Conservation (phyloP, 2,888 invertebrate genomes). For the Acronicta psi region DNA sequence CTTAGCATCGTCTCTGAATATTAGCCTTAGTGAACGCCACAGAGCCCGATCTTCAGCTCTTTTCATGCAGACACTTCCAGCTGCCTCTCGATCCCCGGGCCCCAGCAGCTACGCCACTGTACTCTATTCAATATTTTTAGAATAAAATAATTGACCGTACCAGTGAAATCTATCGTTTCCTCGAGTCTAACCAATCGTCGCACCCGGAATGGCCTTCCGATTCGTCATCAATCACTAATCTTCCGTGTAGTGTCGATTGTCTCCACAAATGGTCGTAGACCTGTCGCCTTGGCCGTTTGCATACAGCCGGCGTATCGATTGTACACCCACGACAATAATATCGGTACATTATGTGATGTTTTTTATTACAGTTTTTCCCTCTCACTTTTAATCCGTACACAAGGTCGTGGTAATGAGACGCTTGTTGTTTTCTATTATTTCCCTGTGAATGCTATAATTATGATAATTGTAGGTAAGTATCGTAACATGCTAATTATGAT, state of each 20-base stretch:
- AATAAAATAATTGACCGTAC: not conserved
- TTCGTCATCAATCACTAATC: conserved; percentile 50
- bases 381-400: conserved; percentile 34
- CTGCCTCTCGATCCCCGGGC: no score
- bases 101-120: no score
- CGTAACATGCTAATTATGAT: no score
- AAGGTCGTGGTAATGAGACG: conserved; percentile 16
- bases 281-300: conserved; percentile 53
- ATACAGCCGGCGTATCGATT: conserved; percentile 46
- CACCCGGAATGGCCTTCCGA: conserved; percentile 43
- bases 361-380: conserved; percentile 32
- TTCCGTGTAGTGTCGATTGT: conserved; percentile 53
- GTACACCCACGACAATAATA: conserved; percentile 52
- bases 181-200: not conserved
- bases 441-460: no score
- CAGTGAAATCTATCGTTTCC: conserved; percentile 7
- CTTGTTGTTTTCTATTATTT: not conserved
- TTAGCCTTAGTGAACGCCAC: no score
- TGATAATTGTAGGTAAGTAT: no score
- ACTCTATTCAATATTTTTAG: no score
- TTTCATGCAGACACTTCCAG: no score
- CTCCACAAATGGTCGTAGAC: conserved; percentile 44
- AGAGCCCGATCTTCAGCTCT: no score
- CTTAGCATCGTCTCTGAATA: no score
- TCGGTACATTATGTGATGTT: conserved; percentile 28